Evolutionary conservation across 2,888 invertebrate species (phyloP).

Genomic region (Drosophila anceps): DNA sequence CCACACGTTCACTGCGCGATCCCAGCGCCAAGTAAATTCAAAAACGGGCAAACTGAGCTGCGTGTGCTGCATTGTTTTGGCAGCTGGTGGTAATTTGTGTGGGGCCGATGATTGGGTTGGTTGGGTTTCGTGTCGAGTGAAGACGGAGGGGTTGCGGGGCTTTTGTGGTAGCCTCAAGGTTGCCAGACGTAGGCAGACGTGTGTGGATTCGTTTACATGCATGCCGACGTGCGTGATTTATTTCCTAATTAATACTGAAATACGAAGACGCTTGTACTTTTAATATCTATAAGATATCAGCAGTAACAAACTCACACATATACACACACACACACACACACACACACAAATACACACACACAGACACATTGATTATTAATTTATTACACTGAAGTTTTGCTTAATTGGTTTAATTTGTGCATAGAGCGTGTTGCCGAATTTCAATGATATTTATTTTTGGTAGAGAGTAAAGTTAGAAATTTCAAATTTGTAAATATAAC

Average conservation of each 20-base stretch:
- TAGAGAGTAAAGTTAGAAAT: not conserved
- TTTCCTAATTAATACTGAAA: slow-evolving; percentile 78
- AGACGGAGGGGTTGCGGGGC: not conserved
- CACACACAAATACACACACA: slow-evolving; percentile 27
- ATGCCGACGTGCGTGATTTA: slow-evolving; percentile 66
- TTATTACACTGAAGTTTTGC: slow-evolving; percentile 28
- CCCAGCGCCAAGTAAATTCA: slow-evolving; percentile 61
- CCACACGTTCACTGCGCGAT: slow-evolving; percentile 89
- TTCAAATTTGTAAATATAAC: slow-evolving; percentile 1
- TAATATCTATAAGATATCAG: slow-evolving; percentile 73
- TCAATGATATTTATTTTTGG: slow-evolving; percentile 3
- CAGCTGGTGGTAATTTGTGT: slow-evolving; percentile 14
- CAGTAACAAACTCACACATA: slow-evolving; percentile 25
- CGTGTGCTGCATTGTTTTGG: slow-evolving; percentile 1
- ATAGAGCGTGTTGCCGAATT: slow-evolving; percentile 9
- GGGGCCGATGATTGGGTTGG: not conserved
- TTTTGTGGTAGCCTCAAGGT: slow-evolving; percentile 15
- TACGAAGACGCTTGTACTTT: slow-evolving; percentile 79
- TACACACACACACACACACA: slow-evolving; percentile 12
- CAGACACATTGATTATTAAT: slow-evolving; percentile 36
- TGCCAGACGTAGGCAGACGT: slow-evolving; percentile 38
- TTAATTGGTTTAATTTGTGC: slow-evolving; percentile 32
- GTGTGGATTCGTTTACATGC: slow-evolving; percentile 48
- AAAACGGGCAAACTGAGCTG: slow-evolving; percentile 4
- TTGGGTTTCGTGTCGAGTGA: not conserved